Evolutionary conservation across 53 echinoderm and acorn worm genomes (phyloP).

Genomic region (Hippasteria phrygiana): DNA sequence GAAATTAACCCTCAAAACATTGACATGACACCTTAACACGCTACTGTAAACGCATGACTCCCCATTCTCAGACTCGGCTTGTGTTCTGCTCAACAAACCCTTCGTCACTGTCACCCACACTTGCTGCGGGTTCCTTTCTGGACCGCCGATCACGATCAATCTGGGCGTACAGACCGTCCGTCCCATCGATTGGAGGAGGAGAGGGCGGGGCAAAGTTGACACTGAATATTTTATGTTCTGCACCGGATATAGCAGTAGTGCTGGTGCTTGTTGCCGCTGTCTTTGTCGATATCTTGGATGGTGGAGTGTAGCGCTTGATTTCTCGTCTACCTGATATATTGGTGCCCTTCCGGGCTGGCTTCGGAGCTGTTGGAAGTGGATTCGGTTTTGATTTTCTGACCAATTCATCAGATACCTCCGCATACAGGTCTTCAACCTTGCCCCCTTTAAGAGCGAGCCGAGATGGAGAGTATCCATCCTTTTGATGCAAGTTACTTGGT

Average conservation of each 20-base stretch:
- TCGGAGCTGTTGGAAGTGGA: background rate
- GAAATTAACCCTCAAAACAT: no score
- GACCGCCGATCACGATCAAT: background rate
- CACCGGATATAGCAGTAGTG: background rate
- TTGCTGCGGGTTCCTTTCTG: background rate
- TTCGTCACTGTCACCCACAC: background rate
- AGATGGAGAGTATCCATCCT: background rate
- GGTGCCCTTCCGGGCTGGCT: background rate
- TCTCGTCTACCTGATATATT: background rate
- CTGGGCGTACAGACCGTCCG: conserved; percentile 43
- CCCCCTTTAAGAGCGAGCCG: background rate
- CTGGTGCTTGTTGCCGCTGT: background rate
- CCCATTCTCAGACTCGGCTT: background rate
- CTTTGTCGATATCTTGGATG: background rate
- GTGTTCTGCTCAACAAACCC: conserved; percentile 14
- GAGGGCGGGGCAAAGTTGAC: no score
- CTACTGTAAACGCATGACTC: no score
- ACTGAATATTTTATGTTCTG: background rate
- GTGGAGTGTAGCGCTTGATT: background rate
- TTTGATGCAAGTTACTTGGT: background rate
- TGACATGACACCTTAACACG: no score
- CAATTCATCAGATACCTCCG: background rate
- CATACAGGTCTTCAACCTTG: conserved; percentile 14
- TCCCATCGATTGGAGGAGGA: conserved; percentile 44
- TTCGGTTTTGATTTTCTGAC: background rate